A percentile compares a stretch with the other conserved stretches of the same genome.
Conservation (phyloP, 2,113 vertebrate species). For the Zosterops lateralis region DNA sequence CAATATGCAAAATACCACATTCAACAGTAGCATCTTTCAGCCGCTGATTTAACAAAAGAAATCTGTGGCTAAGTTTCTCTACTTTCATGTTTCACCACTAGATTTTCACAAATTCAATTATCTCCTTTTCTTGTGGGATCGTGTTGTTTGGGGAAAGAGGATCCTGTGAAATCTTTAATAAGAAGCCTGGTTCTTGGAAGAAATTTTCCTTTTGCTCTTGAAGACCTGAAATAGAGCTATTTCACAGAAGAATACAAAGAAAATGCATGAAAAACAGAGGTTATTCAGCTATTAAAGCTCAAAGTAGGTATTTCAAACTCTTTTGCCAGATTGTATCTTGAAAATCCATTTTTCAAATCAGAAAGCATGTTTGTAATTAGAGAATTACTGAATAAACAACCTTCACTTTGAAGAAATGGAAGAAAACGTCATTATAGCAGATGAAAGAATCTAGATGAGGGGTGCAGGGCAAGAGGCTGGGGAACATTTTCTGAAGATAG, state of each 20-base stretch:
- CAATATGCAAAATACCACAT: fast-evolving
- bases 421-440: background rate
- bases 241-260: background rate
- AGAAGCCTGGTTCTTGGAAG: background rate
- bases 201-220: background rate
- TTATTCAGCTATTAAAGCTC: background rate
- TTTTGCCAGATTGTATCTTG: background rate
- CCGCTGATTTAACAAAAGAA: background rate
- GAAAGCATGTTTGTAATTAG: background rate
- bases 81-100: background rate
- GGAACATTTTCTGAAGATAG: background rate
- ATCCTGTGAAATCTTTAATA: background rate
- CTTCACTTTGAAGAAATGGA: background rate
- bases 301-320: background rate
- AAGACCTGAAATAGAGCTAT: background rate
- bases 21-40: background rate
- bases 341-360: background rate
- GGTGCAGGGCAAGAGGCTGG: fast-evolving
- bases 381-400: background rate
- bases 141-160: background rate
- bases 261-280: background rate
- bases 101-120: background rate
- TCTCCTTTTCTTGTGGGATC: background rate
- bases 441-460: background rate
- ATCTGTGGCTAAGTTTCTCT: background rate